Base-by-base conservation (phyloP, 2,113 vertebrate species). In the Vimba vimba region DNA sequence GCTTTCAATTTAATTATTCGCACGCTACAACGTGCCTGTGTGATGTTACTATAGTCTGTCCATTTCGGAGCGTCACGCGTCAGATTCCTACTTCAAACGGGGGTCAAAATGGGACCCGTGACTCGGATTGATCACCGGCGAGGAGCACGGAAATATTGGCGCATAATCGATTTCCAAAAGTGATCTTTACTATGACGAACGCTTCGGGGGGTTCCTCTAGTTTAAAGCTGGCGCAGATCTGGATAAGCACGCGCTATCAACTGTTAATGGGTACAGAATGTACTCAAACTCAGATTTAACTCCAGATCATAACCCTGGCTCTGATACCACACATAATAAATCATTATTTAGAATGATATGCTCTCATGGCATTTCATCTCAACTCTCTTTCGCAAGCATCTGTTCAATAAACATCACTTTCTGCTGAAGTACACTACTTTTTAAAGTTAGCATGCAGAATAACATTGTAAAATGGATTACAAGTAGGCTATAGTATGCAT, bases 1-100 rank as follows among this genome's bases (percentile, higher is more conserved):
- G 86, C 80, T 87, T 87, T 75, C 52, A 69, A 27, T 85, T 90
- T 19, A 88, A 91, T 88, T 91, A 91, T 86, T 86, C 91, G 90
- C 88, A 89, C 91, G 88, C 92, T 92, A 93, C 90, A 89, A 91
- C 93, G 93, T 94, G 94, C 91, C 93, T 91, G 50, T 77, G 62
- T 17, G 83, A 85, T 77, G 71, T 64, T 66, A 85, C 57, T 77
- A 64, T 84, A 64, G 17, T 27, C n/a, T 39, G 74, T 50, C 36
- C 23, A n/a, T 91, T 90, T 94, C 85, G 92, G 91, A 89, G 82
- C 66, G 27, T 39, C 66, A 36, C 81, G 81, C 66, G 81, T n/a
- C 64, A 39, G 45, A 12, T 83, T 55, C 39, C 23, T 19, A 36
- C 64, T 69, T 55, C 6, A 52, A 23, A 33, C 73, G n/a, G 39